phyloP scores from a whole-genome alignment of 2,888 invertebrate species.

The Drosophila suboccidentalis region DNA sequence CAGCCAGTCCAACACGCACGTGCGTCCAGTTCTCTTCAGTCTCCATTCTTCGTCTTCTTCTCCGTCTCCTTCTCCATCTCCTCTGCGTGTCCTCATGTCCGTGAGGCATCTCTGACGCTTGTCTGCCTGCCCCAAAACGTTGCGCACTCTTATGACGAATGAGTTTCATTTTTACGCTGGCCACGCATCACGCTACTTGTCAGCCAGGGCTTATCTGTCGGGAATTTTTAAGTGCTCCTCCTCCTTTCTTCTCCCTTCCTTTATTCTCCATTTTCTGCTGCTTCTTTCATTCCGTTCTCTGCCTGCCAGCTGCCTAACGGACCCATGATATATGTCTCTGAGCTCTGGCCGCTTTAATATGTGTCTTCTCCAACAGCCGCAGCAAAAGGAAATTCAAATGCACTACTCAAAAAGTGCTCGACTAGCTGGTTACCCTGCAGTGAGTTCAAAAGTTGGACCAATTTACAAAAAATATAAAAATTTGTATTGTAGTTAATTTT shows the following conservation, averaged over 20 bases:
- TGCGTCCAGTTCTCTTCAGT: constrained; percentile 30
- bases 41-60: neutral
- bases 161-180: constrained; percentile 71
- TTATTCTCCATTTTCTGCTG: neutral
- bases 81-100: constrained; percentile 3
- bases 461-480: neutral
- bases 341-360: constrained; percentile 17
- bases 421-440: neutral
- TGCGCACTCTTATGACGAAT: constrained; percentile 62
- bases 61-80: neutral
- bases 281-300: neutral
- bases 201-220: constrained; percentile 70
- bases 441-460: neutral
- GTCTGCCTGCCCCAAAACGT: constrained; percentile 30
- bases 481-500: neutral
- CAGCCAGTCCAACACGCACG: constrained; percentile 60
- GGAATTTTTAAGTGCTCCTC: constrained; percentile 69
- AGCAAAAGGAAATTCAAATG: constrained; percentile 14
- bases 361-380: constrained; percentile 6
- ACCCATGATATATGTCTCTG: constrained; percentile 17
- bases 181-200: constrained; percentile 70
- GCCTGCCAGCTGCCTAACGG: constrained; percentile 2
- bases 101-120: constrained; percentile 1
- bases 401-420: neutral
- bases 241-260: neutral